Conservation (phyloP, 1,140 invertebrate species). For the Ips nitidus region DNA sequence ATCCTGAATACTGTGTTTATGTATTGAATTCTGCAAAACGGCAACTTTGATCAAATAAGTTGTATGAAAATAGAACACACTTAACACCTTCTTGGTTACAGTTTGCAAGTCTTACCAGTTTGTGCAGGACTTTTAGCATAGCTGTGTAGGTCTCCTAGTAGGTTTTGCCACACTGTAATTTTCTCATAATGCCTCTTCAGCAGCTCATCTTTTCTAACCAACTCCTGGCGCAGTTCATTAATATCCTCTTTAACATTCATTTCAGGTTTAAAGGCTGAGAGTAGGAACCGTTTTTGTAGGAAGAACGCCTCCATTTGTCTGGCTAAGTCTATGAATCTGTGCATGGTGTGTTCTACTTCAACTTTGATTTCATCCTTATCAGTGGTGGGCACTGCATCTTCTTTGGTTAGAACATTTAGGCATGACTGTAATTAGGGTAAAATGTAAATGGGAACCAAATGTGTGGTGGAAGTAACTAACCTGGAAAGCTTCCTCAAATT, state of each 20-base stretch:
- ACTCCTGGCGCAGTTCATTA: constrained; percentile 78
- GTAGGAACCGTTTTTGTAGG: constrained; percentile 84
- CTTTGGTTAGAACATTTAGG: constrained; percentile 80
- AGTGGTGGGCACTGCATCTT: constrained; percentile 71
- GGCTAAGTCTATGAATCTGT: constrained; percentile 85
- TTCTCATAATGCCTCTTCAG: constrained; percentile 89
- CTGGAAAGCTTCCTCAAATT: constrained; percentile 85
- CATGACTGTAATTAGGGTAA: constrained; percentile 65
- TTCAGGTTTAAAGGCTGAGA: constrained; percentile 90
- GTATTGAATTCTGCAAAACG: too few relatives aligned
- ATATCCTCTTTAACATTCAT: constrained; percentile 90
- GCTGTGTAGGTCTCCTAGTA: constrained; percentile 73
- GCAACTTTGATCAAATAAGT: too few relatives aligned
- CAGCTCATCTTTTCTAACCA: constrained; percentile 83
- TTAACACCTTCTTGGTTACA: neutral
- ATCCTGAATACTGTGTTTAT: too few relatives aligned
- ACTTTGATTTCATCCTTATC: constrained; percentile 82
- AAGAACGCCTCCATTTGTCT: constrained; percentile 94
- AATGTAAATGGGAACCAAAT: neutral
- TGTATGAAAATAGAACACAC: neutral
- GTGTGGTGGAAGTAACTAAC: constrained; percentile 48
- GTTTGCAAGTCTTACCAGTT: constrained; percentile 45
- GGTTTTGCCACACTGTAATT: constrained; percentile 83
- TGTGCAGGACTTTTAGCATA: constrained; percentile 57
- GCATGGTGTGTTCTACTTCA: constrained; percentile 82